Evolutionary conservation across 64 coral and sea anemone genomes (phyloP).

Genomic region (Pachyseris speciosa): DNA sequence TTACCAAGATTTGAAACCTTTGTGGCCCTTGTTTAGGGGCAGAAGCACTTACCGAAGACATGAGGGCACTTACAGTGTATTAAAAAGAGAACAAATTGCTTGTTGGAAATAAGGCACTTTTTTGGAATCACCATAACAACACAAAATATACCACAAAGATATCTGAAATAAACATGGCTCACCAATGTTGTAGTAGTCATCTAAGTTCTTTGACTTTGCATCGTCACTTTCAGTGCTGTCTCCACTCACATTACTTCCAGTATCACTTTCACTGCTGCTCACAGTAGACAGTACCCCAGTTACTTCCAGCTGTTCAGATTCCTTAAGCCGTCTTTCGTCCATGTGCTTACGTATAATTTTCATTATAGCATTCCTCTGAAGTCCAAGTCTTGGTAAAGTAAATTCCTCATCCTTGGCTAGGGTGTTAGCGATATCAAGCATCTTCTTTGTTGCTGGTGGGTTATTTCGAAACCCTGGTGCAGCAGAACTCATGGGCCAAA

Average conservation of each 20-base stretch:
- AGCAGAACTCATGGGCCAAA: conserved; percentile 28
- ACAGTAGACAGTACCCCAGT: background rate
- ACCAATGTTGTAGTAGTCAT: background rate
- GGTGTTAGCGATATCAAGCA: conserved; percentile 33
- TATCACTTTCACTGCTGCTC: background rate
- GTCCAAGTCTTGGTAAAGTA: conserved; percentile 53
- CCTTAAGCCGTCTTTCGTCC: conserved; percentile 45
- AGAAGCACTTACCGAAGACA: no score
- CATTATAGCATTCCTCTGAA: conserved; percentile 65
- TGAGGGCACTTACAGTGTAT: no score
- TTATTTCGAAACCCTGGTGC: conserved; percentile 70
- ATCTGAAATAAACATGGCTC: conserved; percentile 1
- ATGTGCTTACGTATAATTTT: conserved; percentile 72
- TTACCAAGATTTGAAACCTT: no score
- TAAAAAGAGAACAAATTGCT: no score
- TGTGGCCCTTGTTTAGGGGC: no score
- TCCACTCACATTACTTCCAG: background rate
- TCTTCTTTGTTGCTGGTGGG: conserved; percentile 16
- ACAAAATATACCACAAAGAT: no score
- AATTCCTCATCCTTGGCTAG: conserved; percentile 58
- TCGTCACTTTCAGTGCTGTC: background rate
- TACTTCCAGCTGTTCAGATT: background rate
- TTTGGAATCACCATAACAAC: no score
- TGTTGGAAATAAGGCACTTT: no score
- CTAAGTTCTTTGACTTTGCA: background rate